Evolutionary conservation across 2,888 invertebrate genomes (phyloP).

Genomic region (Synanthedon myopaeformis): DNA sequence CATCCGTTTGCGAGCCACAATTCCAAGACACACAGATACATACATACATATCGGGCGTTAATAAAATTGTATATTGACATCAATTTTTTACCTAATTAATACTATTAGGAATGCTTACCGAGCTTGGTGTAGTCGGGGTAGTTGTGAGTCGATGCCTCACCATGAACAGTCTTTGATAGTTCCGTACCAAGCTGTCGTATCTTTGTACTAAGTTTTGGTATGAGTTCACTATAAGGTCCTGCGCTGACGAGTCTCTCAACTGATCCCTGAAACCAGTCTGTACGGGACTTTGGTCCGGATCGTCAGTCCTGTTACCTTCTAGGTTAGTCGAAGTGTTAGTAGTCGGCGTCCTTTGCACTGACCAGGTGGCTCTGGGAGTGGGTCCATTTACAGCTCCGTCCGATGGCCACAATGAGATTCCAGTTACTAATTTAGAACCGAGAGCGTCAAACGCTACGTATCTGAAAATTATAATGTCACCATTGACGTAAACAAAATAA

Average conservation of each 20-base stretch:
- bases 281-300: conserved; percentile 24
- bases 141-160: conserved; percentile 52
- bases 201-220: conserved; percentile 63
- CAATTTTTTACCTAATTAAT: not conserved
- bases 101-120: conserved; percentile 27
- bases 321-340: conserved; percentile 18
- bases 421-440: conserved; percentile 86
- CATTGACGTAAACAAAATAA: no score
- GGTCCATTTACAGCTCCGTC: conserved; percentile 16
- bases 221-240: conserved; percentile 59
- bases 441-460: conserved; percentile 87
- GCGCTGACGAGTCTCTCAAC: conserved; percentile 27
- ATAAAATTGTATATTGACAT: not conserved
- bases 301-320: conserved; percentile 30
- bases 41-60: no score
- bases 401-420: conserved; percentile 72
- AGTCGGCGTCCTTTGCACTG: conserved; percentile 24
- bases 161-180: conserved; percentile 62
- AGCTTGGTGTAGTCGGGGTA: conserved; percentile 48
- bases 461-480: conserved; percentile 51
- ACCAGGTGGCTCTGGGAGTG: conserved; percentile 9
- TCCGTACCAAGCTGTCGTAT: conserved; percentile 62
- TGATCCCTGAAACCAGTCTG: not conserved
- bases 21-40: no score
- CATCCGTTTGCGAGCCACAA: no score